Evolutionary conservation across 2,113 vertebrate genomes (phyloP).

Genomic region (Chamaea fasciata): DNA sequence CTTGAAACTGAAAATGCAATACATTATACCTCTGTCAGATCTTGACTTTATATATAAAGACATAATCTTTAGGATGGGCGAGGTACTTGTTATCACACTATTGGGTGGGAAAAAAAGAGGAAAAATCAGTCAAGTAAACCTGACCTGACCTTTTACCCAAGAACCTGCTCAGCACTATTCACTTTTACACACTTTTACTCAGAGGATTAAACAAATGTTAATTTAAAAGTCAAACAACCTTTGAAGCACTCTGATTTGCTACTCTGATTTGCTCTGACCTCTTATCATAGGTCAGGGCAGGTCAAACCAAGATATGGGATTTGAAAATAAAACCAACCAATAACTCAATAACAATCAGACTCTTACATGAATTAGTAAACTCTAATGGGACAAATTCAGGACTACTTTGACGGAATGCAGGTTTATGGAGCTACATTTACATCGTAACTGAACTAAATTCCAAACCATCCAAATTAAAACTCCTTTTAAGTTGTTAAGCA

Average conservation of each 20-base stretch:
- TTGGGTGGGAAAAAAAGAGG: neutral
- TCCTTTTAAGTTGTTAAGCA: neutral
- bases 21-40: neutral
- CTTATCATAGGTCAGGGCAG: slow-evolving; percentile 16
- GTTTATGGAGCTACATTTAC: neutral
- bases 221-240: slow-evolving; percentile 50
- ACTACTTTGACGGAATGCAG: neutral
- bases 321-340: neutral
- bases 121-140: slow-evolving; percentile 22
- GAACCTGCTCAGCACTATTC: slow-evolving; percentile 10
- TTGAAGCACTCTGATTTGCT: neutral
- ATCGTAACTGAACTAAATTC: neutral
- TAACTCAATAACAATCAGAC: neutral
- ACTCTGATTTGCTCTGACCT: slow-evolving; percentile 11
- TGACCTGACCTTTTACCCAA: slow-evolving; percentile 40
- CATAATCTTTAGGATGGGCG: neutral
- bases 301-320: slow-evolving; percentile 14
- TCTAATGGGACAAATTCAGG: neutral
- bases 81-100: neutral
- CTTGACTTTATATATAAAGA: neutral
- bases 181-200: slow-evolving; percentile 61
- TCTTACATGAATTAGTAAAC: neutral
- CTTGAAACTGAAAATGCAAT: neutral
- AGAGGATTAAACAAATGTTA: slow-evolving; percentile 39
- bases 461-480: neutral